Conservation (phyloP, 2,113 vertebrate genomes). For the Epinephelus moara region DNA sequence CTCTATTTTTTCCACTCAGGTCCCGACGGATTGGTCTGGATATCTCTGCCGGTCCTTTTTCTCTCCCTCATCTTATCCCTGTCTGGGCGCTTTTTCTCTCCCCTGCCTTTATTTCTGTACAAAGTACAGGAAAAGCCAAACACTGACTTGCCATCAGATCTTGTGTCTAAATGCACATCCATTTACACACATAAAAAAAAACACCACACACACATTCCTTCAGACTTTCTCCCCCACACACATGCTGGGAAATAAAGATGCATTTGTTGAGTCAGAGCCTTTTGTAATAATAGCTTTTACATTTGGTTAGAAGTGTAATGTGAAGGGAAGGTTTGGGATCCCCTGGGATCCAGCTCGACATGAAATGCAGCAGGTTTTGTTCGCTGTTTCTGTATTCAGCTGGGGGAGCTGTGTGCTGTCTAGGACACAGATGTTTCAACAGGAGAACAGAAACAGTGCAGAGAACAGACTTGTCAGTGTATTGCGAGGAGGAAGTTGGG, state of each 20-base stretch:
- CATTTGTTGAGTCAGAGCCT: conserved; percentile 68
- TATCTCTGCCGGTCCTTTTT: conserved; percentile 49
- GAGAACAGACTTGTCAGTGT: conserved; percentile 25
- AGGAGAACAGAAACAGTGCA: conserved; percentile 37
- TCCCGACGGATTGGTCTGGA: conserved; percentile 55
- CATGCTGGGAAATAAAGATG: conserved; percentile 45
- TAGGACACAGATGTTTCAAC: conserved; percentile 58
- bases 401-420: conserved; percentile 52
- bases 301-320: conserved; percentile 61
- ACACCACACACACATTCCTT: conserved; percentile 11
- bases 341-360: conserved; percentile 53
- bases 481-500: conserved; percentile 3
- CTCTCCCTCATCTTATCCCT: conserved; percentile 51
- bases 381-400: conserved; percentile 58
- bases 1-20: conserved; percentile 44
- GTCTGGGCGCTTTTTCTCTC: conserved; percentile 38
- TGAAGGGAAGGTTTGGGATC: conserved; percentile 43
- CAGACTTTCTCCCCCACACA: conserved; percentile 24
- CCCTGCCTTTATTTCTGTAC: conserved; percentile 29
- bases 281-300: conserved; percentile 58
- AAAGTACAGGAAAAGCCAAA: conserved; percentile 49
- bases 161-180: conserved; percentile 33
- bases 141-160: conserved; percentile 45
- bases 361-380: conserved; percentile 65
- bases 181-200: conserved; percentile 21